These are phyloP conservation scores for Neoascia interrupta DNA, from an alignment of 2,888 invertebrate species.

Conservation along the genomic window DNA sequence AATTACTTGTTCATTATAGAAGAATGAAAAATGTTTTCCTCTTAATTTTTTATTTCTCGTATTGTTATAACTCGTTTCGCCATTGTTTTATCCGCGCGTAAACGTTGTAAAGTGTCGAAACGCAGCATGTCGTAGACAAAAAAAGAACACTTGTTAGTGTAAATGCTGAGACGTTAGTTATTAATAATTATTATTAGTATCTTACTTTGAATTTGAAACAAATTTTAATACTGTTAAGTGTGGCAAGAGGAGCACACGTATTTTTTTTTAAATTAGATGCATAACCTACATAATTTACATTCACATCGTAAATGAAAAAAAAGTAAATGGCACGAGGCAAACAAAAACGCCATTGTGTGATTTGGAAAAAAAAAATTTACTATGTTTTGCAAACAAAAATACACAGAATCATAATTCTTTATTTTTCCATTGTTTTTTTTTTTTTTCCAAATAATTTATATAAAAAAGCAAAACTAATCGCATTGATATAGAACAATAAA, in stretches of 20 bases:
- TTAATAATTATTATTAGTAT: slow-evolving; percentile 35
- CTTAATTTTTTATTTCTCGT: slow-evolving; percentile 17
- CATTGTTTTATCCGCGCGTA: slow-evolving; percentile 33
- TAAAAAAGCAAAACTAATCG: slow-evolving; percentile 21
- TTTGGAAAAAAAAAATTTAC: neutral
- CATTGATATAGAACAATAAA: slow-evolving; percentile 33
- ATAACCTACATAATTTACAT: slow-evolving; percentile 10
- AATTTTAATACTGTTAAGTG: slow-evolving; percentile 50
- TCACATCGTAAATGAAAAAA: slow-evolving; percentile 3
- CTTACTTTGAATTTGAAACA: slow-evolving; percentile 38
- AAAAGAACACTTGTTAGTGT: neutral
- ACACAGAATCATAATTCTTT: too few relatives aligned
- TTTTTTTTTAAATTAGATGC: neutral
- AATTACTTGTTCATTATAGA: slow-evolving; percentile 60
- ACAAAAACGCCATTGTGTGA: neutral
- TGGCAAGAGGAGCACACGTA: slow-evolving; percentile 9
- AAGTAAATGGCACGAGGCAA: neutral
- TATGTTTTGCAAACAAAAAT: slow-evolving; percentile 19
- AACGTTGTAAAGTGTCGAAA: slow-evolving; percentile 17
- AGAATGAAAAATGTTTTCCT: slow-evolving; percentile 39
- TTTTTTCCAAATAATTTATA: slow-evolving; percentile 9
- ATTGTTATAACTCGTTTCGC: slow-evolving; percentile 21
- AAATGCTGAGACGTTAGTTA: slow-evolving; percentile 30
- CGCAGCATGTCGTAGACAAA: slow-evolving; percentile 2
- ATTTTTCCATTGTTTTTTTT: slow-evolving; percentile 13